A percentile compares a stretch with the other conserved stretches of the same genome.
Evolutionary conservation across 2,113 vertebrate species (phyloP).

Genomic region (Lepisosteus osseus): DNA sequence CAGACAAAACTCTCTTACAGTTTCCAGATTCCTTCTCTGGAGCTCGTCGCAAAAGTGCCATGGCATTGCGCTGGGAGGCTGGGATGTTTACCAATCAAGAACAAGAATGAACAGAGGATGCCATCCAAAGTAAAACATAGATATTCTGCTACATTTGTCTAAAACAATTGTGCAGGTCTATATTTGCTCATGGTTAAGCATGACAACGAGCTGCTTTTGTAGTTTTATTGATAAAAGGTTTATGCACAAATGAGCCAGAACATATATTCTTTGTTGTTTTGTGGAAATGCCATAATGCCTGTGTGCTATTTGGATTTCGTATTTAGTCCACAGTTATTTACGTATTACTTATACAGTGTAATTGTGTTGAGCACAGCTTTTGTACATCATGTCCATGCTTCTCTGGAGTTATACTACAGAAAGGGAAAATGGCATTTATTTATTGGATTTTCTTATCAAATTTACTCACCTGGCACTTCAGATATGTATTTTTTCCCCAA

Average conservation of each 20-base stretch:
- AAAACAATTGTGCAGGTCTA: conserved; percentile 37
- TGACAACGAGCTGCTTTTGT: conserved; percentile 55
- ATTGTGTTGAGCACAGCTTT: conserved; percentile 38
- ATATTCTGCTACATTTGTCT: conserved; percentile 27
- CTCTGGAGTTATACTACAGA: conserved; percentile 32
- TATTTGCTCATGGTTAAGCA: conserved; percentile 46
- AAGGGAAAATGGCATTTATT: conserved; percentile 36
- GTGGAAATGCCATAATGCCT: conserved; percentile 41
- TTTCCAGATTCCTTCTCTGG: conserved; percentile 55
- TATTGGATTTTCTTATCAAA: conserved; percentile 53
- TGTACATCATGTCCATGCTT: conserved; percentile 50
- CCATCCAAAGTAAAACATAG: conserved; percentile 18
- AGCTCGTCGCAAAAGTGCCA: conserved; percentile 65
- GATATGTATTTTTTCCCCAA: conserved; percentile 27
- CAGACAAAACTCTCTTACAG: conserved; percentile 45
- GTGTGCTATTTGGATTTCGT: conserved; percentile 45
- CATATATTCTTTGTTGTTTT: conserved; percentile 17
- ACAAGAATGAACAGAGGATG: conserved; percentile 26
- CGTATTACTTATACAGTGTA: conserved; percentile 29
- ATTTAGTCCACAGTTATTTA: conserved; percentile 44
- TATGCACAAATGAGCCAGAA: conserved; percentile 27
- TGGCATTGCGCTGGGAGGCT: conserved; percentile 69
- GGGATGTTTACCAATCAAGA: conserved; percentile 62
- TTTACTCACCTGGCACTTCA: conserved; percentile 35
- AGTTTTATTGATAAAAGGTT: conserved; percentile 32